Evolutionary conservation across 2,113 vertebrate species (phyloP), one percentile per base, ranked within the genome.

Genomic region (Alethe castanea): DNA sequence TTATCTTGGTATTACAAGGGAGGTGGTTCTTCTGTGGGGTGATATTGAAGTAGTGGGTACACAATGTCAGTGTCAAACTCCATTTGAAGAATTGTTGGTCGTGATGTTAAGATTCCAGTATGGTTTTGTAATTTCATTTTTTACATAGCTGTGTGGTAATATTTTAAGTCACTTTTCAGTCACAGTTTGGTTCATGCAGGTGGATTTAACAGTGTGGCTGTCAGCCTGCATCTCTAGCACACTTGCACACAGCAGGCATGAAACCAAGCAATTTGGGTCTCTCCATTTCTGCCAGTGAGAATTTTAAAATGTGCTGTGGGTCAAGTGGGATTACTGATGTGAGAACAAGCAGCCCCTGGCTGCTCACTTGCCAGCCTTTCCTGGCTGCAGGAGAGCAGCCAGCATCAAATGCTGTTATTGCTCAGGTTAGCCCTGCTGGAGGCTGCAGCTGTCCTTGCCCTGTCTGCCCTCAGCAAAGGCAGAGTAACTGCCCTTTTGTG

Each of bases 261-360:
- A 88, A 95, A 80, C 52, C 2, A 35, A 81, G 52, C 5, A 5
- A 11, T 88, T 93, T 77, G 81, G 60, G 52, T 53, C 47, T 85
- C 61, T 83, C 24, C 4, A 0, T 33, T 85, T 94, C 79, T 78
- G 67, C n/a, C 72, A 67, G 44, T 54, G 35, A 78, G 72, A 86
- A 57, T 48, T 86, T 22, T 45, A 47, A 92, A 95, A 52, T 88
- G 48, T 80, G 71, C 64, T 61, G 28, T 56, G 76, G 56, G 60
- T 95, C 71, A 70, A 50, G 67, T n/a, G 56, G 82, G 74, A 56
- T 96, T 95, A 83, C 62, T 90, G 74, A 24, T 65, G 57, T 66
- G 85, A 73, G 66, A 95, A 44, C 66, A 92, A 35, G 73, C 36
- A 8, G 36, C 48, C 3, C 14, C 59, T 90, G 80, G 72, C 76